Base-by-base conservation (phyloP, 1,140 invertebrate species). In the Cylas formicarius region DNA sequence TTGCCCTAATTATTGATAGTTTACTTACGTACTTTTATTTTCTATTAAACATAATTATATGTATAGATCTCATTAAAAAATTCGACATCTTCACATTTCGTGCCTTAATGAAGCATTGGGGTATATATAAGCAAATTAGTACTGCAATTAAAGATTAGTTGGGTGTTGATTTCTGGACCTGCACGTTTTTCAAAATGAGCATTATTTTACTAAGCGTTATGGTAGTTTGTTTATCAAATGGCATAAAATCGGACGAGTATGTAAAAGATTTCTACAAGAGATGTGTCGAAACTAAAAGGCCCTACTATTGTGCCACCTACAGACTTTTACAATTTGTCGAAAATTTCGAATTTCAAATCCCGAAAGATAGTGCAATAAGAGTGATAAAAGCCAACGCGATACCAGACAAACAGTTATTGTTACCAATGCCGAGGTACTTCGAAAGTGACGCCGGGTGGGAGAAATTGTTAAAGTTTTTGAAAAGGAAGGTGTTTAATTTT, bases 401-500 rank as follows among this genome's bases (percentile, higher is more conserved):
- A 33, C 20, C 7, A 39, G 51, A 18, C 16, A 29, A n/a, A 19
- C 19, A 9, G 11, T 48, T 36, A 47, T 50, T 33, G 9, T 18
- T 18, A 24, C 17, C 39, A 4, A 34, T 10, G 13, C 35, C 43
- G 2, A 44, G 50, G 21, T 43, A 42, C 23, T 22, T 47, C 14
- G 20, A 20, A 8, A 24, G 22, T 14, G 56, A 56, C 22, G 42
- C 31, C 17, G 56, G 56, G 28, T 48, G 48, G 14, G 43, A 44
- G 14, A 60, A 56, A 24, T 29, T 60, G 16, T 19, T 60, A 6
- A 53, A 57, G 32, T 60, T 58, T 44, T 39, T 60, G 17, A 38
- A 54, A 18, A 44, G 54, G 23, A 42, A 48, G 16, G 18, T 50
- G 3, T 36, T 52, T 24, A 27, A 35, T 16, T 58, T 60, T 29